Base-by-base conservation (phyloP, 2,113 vertebrate genomes). In the Scortum barcoo region DNA sequence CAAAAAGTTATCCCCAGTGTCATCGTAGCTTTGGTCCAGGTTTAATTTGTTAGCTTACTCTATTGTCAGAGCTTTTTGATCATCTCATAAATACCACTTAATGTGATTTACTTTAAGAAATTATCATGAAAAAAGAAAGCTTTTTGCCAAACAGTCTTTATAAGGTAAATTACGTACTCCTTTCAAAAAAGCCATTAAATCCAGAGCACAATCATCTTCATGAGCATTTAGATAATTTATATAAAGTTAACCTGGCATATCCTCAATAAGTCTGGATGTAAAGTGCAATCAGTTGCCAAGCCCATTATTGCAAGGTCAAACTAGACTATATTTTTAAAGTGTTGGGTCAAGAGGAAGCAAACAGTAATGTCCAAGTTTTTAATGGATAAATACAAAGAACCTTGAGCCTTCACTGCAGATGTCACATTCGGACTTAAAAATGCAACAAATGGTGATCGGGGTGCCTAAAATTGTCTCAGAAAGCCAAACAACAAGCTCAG, bases 181-280 rank as follows among this genome's bases (percentile, higher is more conserved):
- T 81, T 66, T n/a, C n/a, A 26, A 73, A 54, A 44, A 30, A 70
- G 20, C 16, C 16, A 46, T 3, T 24, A 28, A 65, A 19, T 8
- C 40, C 33, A 13, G 40, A 84, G 38, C 16, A 22, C 4, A 56
- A 54, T 53, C 1, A 46, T 62, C 60, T 26, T 30, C 71, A 16
- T 30, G 20, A 33, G 24, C 65, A 30, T 76, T 53, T 38, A 16
- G 30, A 58, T 74, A 0, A 38, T 72, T 78, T 60, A 17, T 50
- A 20, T 60, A 5, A 76, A 82, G 53, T 78, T 63, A 71, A 71
- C 26, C 53, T 72, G 83, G 78, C 67, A 63, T 0, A 24, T 54
- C 61, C 53, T 86, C 78, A 53, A 71, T 88, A 63, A n/a, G 12
- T 56, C 22, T 17, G 36, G 56, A 73, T 70, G 44, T 38, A 51